Base-by-base conservation (phyloP, 2,797 vertebrate genomes). In the Cyprinella venusta region DNA sequence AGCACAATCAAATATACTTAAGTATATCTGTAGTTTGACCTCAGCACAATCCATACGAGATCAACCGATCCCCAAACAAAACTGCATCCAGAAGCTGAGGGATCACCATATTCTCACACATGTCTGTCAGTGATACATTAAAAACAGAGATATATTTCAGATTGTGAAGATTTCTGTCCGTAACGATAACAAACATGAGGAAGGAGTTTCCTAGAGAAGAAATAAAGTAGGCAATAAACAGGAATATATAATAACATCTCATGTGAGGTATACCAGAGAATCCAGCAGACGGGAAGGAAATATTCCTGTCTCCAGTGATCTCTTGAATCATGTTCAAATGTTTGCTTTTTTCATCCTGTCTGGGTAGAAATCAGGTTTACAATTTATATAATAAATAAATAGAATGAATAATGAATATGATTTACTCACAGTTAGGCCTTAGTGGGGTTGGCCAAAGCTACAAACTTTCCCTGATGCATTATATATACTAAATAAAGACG, bases 31-130 rank as follows among this genome's bases (percentile, higher is more conserved):
- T n/a, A n/a, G n/a, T n/a, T n/a, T n/a, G n/a, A n/a, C n/a, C n/a
- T n/a, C n/a, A n/a, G n/a, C n/a, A n/a, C n/a, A n/a, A n/a, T n/a
- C 81, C 56, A 45, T 81, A 89, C 13, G 21, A 24, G 18, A 86
- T 81, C 6, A 76, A 64, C 6, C 69, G 67, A 54, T 72, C 69
- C 24, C 79, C 42, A 33, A 87, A 86, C 33, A 87, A 59, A 65
- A 86, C 81, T 2, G 74, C 69, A 15, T 87, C 42, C 48, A 87
- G 75, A 8, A 79, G 10, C 56, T 91, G 89, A 3, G 91, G 91
- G 72, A 92, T 85, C 2, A 92, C 86, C 0, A 90, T 91, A 87
- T 88, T 93, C 5, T 83, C 89, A 82, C 90, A 90, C 70, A 93
- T 33, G 76, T 92, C 91, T 13, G 82, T 61, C 5, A 93, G 42